phyloP scores from a whole-genome alignment of 2,113 vertebrate species.

The Takifugu bimaculatus region DNA sequence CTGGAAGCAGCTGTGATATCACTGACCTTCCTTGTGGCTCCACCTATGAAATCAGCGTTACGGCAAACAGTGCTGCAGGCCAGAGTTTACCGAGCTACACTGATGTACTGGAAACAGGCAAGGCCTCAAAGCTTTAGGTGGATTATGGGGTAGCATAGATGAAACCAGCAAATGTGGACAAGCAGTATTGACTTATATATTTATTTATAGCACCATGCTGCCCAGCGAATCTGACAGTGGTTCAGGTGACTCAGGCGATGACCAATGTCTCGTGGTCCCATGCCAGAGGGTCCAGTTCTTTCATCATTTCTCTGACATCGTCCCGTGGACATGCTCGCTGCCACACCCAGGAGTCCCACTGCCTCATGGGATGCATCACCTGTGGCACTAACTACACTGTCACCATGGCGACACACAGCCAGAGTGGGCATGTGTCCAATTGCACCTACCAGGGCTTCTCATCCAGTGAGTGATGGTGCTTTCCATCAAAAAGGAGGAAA shows the following conservation, averaged over 20 bases:
- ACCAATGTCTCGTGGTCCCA: conserved; percentile 85
- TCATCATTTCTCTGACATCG: conserved; percentile 78
- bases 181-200: not conserved
- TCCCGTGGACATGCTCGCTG: conserved; percentile 80
- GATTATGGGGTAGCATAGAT: not conserved
- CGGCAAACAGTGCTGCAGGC: conserved; percentile 75
- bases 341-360: conserved; percentile 81
- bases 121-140: not conserved
- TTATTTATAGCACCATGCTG: conserved; percentile 83
- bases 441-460: conserved; percentile 83
- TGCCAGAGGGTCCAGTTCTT: conserved; percentile 76
- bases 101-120: conserved; percentile 82
- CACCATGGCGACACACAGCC: conserved; percentile 79
- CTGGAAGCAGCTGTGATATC: conserved; percentile 73
- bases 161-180: not conserved
- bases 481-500: not conserved
- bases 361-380: conserved; percentile 89
- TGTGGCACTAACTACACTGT: conserved; percentile 87
- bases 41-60: conserved; percentile 76
- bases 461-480: conserved; percentile 77
- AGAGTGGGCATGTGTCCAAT: conserved; percentile 71
- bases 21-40: conserved; percentile 81
- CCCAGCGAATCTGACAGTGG: conserved; percentile 73
- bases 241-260: conserved; percentile 84
- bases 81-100: conserved; percentile 86